These are phyloP conservation scores for Odontamblyopus lacepedii DNA, from an alignment of 2,797 vertebrate species.

Conservation along the genomic window DNA sequence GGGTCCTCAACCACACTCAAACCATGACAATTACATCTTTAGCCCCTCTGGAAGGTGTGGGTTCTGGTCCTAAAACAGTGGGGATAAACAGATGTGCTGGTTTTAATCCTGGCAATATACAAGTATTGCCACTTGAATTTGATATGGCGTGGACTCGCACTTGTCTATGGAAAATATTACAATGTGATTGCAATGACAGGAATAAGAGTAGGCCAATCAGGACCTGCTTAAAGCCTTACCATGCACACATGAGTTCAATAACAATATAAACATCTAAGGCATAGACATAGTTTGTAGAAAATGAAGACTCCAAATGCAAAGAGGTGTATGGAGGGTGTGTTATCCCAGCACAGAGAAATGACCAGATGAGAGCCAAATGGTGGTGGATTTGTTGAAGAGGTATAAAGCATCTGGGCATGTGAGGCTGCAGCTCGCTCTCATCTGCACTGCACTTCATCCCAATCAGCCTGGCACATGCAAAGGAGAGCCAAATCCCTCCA, in stretches of 20 bases:
- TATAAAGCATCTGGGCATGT: conserved; percentile 42
- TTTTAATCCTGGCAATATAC: conserved; percentile 24
- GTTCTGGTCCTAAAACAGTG: conserved; percentile 1
- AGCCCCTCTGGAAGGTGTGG: conserved; percentile 1
- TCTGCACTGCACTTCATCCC: conserved; percentile 28
- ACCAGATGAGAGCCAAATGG: conserved; percentile 24
- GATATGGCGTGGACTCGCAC: conserved; percentile 29
- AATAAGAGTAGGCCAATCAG: conserved; percentile 21
- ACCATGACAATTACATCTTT: no score
- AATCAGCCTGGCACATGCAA: conserved; percentile 22
- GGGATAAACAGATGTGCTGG: conserved; percentile 33
- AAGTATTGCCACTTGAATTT: conserved; percentile 36
- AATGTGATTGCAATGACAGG: conserved; percentile 37
- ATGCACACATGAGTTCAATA: conserved; percentile 9
- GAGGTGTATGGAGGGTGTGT: conserved; percentile 40
- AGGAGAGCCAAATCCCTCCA: conserved; percentile 24
- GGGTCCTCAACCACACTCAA: no score
- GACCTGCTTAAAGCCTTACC: conserved; percentile 30
- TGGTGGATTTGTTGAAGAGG: conserved; percentile 45
- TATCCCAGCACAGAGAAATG: conserved; percentile 46
- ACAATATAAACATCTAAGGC: conserved; percentile 1
- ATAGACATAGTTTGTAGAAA: conserved; percentile 18
- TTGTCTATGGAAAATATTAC: conserved; percentile 22
- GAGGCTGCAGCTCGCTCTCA: conserved; percentile 24
- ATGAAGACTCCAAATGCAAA: conserved; percentile 26